Evolutionary conservation across 2,888 invertebrate species (phyloP).

Genomic region (Ephialtes manifestator): DNA sequence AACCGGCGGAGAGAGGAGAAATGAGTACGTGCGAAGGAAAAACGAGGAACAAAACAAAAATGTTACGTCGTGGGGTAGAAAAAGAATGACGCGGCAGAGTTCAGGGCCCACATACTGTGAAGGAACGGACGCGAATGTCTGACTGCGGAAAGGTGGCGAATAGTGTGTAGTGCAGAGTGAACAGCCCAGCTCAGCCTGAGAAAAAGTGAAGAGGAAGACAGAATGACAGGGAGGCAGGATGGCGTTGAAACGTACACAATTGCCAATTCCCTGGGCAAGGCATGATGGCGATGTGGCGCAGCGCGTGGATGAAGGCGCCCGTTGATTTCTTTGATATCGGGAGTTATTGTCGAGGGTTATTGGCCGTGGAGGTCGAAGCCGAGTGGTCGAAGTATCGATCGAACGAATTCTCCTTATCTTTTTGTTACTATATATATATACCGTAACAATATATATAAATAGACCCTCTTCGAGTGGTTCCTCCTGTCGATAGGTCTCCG

Average conservation of each 20-base stretch:
- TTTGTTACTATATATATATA: conserved; percentile 2
- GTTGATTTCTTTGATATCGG: conserved; percentile 76
- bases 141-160: conserved; percentile 24
- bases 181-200: conserved; percentile 17
- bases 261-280: conserved; percentile 74
- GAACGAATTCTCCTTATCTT: conserved; percentile 39
- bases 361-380: conserved; percentile 55
- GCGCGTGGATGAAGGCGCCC: conserved; percentile 60
- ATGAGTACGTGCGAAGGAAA: conserved; percentile 13
- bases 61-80: conserved; percentile 44
- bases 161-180: conserved; percentile 18
- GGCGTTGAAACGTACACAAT: conserved; percentile 76
- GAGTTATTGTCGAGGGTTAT: conserved; percentile 76
- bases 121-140: conserved; percentile 20
- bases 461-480: conserved; percentile 13
- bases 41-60: conserved; percentile 64
- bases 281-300: conserved; percentile 1
- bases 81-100: conserved; percentile 67
- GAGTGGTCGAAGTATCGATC: conserved; percentile 46
- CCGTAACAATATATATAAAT: background rate
- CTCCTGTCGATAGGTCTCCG: conserved; percentile 39
- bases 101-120: conserved; percentile 47
- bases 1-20: conserved; percentile 60
- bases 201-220: conserved; percentile 36
- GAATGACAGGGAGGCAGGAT: conserved; percentile 68